Conservation (phyloP, 1,140 invertebrate species). For the Ylistrum balloti region DNA sequence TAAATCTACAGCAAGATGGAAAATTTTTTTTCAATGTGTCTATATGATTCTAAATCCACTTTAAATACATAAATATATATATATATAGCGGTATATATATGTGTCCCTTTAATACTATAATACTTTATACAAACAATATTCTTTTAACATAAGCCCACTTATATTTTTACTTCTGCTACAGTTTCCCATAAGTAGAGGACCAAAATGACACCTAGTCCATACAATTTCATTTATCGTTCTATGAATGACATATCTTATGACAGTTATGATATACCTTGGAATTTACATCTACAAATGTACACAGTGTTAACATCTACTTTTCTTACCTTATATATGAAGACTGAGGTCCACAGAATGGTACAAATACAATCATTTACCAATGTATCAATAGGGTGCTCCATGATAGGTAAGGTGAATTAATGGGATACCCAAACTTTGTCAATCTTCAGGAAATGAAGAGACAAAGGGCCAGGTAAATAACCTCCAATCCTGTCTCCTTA, state of each 20-base stretch:
- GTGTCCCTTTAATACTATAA: no score
- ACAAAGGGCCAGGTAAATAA: neutral
- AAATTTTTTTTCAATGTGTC: no score
- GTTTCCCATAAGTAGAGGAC: neutral
- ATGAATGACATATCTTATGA: neutral
- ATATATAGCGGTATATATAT: no score
- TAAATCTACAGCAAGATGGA: no score
- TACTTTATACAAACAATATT: no score
- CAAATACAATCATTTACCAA: neutral
- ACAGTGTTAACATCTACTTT: neutral
- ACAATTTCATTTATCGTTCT: neutral
- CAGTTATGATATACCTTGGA: neutral
- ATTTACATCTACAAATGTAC: no score
- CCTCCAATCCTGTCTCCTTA: neutral
- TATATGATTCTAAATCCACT: no score
- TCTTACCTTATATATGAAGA: slow-evolving; percentile 8
- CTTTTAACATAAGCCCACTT: no score
- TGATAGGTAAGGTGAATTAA: neutral
- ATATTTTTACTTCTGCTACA: no score
- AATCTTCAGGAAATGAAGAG: no score
- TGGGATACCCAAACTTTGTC: neutral
- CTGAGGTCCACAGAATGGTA: neutral
- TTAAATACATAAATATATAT: no score
- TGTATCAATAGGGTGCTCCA: neutral
- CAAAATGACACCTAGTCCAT: neutral